These are phyloP conservation scores for Lycophotia porphyrea DNA, from an alignment of 2,888 invertebrate genomes.

Conservation along the genomic window DNA sequence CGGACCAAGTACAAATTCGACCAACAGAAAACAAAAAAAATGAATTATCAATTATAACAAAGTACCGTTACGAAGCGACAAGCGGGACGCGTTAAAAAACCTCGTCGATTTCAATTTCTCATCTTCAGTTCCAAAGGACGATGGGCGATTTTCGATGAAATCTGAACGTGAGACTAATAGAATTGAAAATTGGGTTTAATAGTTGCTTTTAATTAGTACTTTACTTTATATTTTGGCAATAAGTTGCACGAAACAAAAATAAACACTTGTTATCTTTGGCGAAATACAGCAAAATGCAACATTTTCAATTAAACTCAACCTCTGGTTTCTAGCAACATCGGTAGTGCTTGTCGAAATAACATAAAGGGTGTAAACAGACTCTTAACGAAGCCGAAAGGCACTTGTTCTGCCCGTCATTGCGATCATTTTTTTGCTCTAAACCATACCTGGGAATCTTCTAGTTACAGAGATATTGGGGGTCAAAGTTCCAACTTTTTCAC, in stretches of 20 bases:
- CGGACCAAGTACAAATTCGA: slow-evolving; percentile 45
- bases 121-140: slow-evolving; percentile 73
- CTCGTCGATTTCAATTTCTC: slow-evolving; percentile 82
- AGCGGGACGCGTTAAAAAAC: slow-evolving; percentile 70
- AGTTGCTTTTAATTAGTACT: neutral
- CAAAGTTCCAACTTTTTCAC: too few relatives aligned
- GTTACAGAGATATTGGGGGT: too few relatives aligned
- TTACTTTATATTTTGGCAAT: neutral
- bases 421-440: too few relatives aligned
- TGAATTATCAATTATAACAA: slow-evolving; percentile 66
- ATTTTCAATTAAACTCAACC: neutral
- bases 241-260: neutral
- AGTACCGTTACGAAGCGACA: slow-evolving; percentile 71
- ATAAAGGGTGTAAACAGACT: too few relatives aligned
- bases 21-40: slow-evolving; percentile 55
- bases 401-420: too few relatives aligned
- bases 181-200: neutral
- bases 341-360: neutral
- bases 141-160: neutral
- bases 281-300: neutral
- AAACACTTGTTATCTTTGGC: neutral
- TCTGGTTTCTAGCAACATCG: neutral
- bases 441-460: too few relatives aligned
- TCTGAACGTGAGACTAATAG: too few relatives aligned
- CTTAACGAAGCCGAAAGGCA: too few relatives aligned